Conservation (phyloP, 2,113 vertebrate species). For the Grus americana region DNA sequence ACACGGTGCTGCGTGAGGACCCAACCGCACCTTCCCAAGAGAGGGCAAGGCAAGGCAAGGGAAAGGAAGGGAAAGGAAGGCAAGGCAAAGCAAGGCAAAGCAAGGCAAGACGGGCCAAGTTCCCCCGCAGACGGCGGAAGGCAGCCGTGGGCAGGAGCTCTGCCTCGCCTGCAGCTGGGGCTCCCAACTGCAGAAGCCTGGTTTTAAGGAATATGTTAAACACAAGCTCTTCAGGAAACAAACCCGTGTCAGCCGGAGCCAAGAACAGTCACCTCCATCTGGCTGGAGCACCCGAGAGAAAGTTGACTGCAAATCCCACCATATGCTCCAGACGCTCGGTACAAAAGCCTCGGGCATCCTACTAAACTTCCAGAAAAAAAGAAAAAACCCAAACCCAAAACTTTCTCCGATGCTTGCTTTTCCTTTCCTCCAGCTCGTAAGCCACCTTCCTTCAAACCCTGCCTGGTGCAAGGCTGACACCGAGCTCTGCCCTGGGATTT, state of each 20-base stretch:
- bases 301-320: constrained; percentile 70
- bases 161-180: constrained; percentile 66
- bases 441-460: neutral
- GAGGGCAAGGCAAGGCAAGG: neutral
- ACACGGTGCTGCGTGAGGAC: neutral
- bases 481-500: neutral
- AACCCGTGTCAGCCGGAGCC: constrained; percentile 60
- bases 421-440: neutral
- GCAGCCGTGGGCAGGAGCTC: constrained; percentile 62
- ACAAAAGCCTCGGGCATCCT: constrained; percentile 68
- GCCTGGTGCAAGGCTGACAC: neutral
- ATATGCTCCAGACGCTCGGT: constrained; percentile 62
- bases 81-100: neutral
- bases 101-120: neutral
- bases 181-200: constrained; percentile 58
- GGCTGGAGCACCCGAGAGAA: constrained; percentile 67
- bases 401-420: constrained; percentile 39
- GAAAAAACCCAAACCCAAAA: neutral
- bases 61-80: neutral
- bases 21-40: neutral
- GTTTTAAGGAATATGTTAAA: constrained; percentile 70
- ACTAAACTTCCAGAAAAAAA: constrained; percentile 60
- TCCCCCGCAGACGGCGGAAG: neutral
- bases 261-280: constrained; percentile 71
- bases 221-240: constrained; percentile 69